These are phyloP conservation scores for Pomacea canaliculata DNA, from an alignment of 2,888 invertebrate species.

Conservation along the genomic window DNA sequence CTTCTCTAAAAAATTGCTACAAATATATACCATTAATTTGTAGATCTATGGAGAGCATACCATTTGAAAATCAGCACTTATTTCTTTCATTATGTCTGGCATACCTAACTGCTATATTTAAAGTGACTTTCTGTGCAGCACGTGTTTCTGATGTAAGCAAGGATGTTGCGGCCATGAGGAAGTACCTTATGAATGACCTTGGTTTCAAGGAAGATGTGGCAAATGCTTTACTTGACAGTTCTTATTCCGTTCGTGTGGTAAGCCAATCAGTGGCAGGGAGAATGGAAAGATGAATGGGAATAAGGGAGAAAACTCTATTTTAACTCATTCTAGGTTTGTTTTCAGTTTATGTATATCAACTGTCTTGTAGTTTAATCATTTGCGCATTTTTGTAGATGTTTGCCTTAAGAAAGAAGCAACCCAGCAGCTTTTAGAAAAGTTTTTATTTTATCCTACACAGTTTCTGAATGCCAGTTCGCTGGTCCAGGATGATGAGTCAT, in stretches of 20 bases:
- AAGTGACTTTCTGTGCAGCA: conserved; percentile 36
- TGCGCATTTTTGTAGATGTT: too few species aligned
- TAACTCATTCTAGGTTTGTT: too few species aligned
- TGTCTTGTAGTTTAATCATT: too few species aligned
- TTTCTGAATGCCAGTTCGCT: conserved; percentile 33
- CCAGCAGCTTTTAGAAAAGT: too few species aligned
- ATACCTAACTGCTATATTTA: too few species aligned
- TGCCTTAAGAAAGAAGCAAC: too few species aligned
- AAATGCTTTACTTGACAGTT: conserved; percentile 47
- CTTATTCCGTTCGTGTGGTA: conserved; percentile 52
- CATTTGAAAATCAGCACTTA: too few species aligned
- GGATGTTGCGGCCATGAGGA: conserved; percentile 36
- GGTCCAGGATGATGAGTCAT: conserved; percentile 23
- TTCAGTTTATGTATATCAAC: too few species aligned
- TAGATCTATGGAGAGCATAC: too few species aligned
- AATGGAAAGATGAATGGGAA: background rate
- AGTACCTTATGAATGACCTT: conserved; percentile 43
- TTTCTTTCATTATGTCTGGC: too few species aligned
- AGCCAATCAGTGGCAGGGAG: conserved; percentile 24
- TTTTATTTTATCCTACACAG: conserved; percentile 3
- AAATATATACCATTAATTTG: too few species aligned
- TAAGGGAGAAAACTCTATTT: background rate
- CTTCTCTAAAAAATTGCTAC: too few species aligned
- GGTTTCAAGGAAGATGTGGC: conserved; percentile 42
- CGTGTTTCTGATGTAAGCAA: conserved; percentile 50